Base-by-base conservation (phyloP, 64 coral and sea anemone species). In the Actinia equina region DNA sequence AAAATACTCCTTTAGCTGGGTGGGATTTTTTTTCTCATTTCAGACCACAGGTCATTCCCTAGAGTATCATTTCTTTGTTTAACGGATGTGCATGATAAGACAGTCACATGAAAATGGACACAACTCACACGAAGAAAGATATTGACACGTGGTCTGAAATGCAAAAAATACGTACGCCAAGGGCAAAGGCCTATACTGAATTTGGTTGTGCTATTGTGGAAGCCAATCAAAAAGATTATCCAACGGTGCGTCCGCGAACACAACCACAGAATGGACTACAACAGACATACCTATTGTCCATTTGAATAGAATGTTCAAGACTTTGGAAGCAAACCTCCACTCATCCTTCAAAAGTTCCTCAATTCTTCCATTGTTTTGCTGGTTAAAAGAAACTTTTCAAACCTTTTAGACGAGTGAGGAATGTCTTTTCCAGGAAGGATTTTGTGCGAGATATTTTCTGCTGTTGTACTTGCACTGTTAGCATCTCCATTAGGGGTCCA, bases 321-420 rank as follows among this genome's bases (percentile, higher is more conserved):
- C 85, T 25, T 63, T 86, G 1, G 90, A 92, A 20, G 90, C 90
- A 53, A 92, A 92, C 79, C 45, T 92, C 90, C 90, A 92, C 71
- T 92, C 90, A 7, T 92, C 90, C 13, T 79, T 78, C 67, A 92
- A 86, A 15, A 87, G 30, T 30, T 82, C 77, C 18, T 86, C 86
- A 14, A 70, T 83, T n/a, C 87, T 83, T 42, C 69, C 85, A n/a
- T 92, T 58, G 2, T 70, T 26, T 2, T 80, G 59, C 56, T 85
- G 83, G 25, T 62, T 85, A 10, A 43, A 58, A 85, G 1, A 26
- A 85, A 85, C 10, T 59, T 55, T 63, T 85, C 83, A n/a, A 85
- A 85, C 26, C 59, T 60, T 52, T 81, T 81, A 4, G 78, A 81
- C 17, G 44, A 10, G 5, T 44, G 42, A 11, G 10, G 26, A 20